Percentiles rank a stretch among this genome's conserved stretches.
Evolutionary conservation across 2,113 vertebrate genomes (phyloP).

Genomic region (Elephas maximus): DNA sequence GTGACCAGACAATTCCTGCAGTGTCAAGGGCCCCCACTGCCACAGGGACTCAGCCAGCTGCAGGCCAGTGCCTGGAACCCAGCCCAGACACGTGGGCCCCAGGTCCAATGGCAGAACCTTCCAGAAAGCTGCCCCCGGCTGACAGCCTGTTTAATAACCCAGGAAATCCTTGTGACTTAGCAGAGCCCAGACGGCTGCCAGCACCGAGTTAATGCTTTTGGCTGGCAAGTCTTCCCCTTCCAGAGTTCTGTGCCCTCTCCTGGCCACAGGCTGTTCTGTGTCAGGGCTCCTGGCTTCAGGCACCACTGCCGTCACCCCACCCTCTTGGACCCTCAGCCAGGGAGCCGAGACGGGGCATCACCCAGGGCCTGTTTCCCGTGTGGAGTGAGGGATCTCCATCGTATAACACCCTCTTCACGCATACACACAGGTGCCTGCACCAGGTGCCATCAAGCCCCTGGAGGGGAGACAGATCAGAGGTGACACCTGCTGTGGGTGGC

Average conservation of each 20-base stretch:
- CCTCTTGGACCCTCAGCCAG: background rate
- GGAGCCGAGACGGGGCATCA: background rate
- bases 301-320: background rate
- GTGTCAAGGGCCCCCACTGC: background rate
- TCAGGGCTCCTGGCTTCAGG: background rate
- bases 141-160: background rate
- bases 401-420: no score
- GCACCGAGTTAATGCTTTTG: conserved; percentile 55
- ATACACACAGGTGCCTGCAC: no score
- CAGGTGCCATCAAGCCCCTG: no score
- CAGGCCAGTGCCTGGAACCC: background rate
- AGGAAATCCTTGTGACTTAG: background rate
- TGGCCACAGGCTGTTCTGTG: no score
- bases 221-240: background rate
- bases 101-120: background rate
- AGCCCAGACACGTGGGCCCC: background rate
- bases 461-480: no score
- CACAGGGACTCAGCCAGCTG: background rate
- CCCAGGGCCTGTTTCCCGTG: no score
- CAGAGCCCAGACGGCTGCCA: background rate
- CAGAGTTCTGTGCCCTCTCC: background rate
- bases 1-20: background rate
- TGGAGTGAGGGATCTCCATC: no score
- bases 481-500: no score
- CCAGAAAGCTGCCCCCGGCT: background rate